phyloP scores from a whole-genome alignment of 2,888 invertebrate genomes.

The Stenodera caucasica region DNA sequence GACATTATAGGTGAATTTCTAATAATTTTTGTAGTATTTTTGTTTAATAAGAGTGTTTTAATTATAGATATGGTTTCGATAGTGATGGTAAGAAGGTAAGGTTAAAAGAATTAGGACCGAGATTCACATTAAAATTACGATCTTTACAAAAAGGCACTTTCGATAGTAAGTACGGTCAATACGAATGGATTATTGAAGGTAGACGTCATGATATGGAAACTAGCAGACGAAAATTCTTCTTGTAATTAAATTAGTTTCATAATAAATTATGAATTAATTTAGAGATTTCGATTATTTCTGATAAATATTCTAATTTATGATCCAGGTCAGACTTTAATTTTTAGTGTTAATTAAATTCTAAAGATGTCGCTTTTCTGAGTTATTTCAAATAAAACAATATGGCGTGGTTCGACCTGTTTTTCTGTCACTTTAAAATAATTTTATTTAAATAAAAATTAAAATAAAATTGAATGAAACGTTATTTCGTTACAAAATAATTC shows the following conservation, averaged over 20 bases:
- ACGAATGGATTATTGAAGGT: slow-evolving; percentile 91
- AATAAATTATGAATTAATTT: slow-evolving; percentile 3
- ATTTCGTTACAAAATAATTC: slow-evolving; percentile 11
- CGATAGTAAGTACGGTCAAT: slow-evolving; percentile 95
- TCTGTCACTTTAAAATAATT: slow-evolving; percentile 26
- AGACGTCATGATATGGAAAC: slow-evolving; percentile 93
- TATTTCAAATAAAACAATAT: slow-evolving; percentile 36
- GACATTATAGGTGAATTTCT: slow-evolving; percentile 78
- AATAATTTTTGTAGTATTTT: neutral
- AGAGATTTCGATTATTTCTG: neutral
- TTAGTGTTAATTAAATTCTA: neutral
- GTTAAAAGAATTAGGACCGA: slow-evolving; percentile 92
- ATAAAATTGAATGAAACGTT: slow-evolving; percentile 20
- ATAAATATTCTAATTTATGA: too few relatives aligned
- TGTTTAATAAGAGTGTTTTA: slow-evolving; percentile 12
- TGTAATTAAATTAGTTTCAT: slow-evolving; percentile 59
- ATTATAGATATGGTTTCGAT: slow-evolving; percentile 81
- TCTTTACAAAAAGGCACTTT: slow-evolving; percentile 97
- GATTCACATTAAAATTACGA: slow-evolving; percentile 90
- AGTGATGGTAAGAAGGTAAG: slow-evolving; percentile 72
- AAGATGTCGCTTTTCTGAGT: slow-evolving; percentile 24
- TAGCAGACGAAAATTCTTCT: slow-evolving; percentile 88
- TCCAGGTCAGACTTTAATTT: neutral
- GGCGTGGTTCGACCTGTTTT: slow-evolving; percentile 34
- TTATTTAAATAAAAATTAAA: slow-evolving; percentile 18